Conservation (phyloP, 1,140 invertebrate genomes). For the Caenorhabditis tropicalis region DNA sequence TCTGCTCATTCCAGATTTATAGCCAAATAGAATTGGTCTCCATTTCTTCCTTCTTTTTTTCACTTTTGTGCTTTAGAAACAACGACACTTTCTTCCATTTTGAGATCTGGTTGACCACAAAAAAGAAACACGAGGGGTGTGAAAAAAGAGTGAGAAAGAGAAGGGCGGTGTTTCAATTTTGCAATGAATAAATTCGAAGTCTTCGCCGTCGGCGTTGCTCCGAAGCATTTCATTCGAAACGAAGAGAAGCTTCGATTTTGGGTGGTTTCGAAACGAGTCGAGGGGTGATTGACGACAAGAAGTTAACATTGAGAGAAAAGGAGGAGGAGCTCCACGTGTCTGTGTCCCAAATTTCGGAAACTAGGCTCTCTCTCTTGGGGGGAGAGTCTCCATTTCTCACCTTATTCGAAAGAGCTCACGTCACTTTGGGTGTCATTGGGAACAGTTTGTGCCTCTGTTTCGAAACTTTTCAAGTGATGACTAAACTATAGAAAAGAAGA, state of each 20-base stretch:
- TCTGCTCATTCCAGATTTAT: slow-evolving; percentile 27
- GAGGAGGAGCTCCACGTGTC: slow-evolving; percentile 23
- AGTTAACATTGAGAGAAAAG: neutral
- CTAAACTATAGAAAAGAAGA: neutral
- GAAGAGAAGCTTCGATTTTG: neutral
- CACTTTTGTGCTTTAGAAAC: neutral
- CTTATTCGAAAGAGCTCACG: neutral
- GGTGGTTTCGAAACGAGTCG: neutral
- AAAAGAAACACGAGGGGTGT: neutral
- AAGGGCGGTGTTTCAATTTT: slow-evolving; percentile 5
- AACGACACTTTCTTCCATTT: slow-evolving; percentile 9
- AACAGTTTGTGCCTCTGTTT: neutral
- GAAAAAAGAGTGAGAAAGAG: neutral
- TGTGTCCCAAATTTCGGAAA: neutral
- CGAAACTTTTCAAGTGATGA: neutral
- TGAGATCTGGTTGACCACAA: slow-evolving; percentile 9
- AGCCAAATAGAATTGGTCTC: neutral
- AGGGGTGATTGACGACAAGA: slow-evolving; percentile 42
- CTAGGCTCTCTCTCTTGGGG: neutral
- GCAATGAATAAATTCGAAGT: slow-evolving; percentile 32
- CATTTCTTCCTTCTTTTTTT: neutral
- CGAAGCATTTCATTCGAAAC: slow-evolving; percentile 14
- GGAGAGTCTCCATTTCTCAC: neutral
- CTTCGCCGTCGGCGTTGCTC: neutral
- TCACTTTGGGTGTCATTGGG: neutral